phyloP scores from a whole-genome alignment of 2,888 invertebrate species.

The Xanthia icteritia region DNA sequence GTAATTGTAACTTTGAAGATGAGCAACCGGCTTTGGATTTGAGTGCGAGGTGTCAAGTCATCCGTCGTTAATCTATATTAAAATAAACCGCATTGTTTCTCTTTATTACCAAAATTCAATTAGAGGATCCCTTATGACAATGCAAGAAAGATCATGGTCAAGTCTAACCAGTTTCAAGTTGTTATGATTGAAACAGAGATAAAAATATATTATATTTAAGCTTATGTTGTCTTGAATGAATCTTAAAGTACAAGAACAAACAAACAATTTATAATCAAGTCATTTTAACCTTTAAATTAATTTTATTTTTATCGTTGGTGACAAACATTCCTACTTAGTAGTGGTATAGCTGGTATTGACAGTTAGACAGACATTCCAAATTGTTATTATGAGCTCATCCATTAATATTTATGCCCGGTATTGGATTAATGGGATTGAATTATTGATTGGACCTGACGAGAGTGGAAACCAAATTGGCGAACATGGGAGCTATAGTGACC shows the following conservation, averaged over 20 bases:
- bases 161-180: conserved; percentile 48
- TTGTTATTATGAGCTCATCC: conserved; percentile 55
- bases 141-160: conserved; percentile 59
- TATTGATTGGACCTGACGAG: conserved; percentile 49
- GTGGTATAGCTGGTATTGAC: conserved; percentile 26
- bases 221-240: conserved; percentile 22
- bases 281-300: not conserved
- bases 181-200: conserved; percentile 48
- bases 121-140: conserved; percentile 71
- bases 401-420: conserved; percentile 53
- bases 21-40: conserved; percentile 70
- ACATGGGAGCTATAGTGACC: not conserved
- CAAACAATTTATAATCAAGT: not conserved
- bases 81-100: conserved; percentile 89
- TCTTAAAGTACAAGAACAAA: conserved; percentile 4
- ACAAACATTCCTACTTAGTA: conserved; percentile 11
- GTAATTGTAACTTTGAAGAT: conserved; percentile 62
- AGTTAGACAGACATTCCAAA: conserved; percentile 49
- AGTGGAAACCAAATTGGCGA: conserved; percentile 40
- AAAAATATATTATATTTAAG: conserved; percentile 30
- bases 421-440: conserved; percentile 51
- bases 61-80: conserved; percentile 89
- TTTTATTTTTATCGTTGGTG: not conserved
- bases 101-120: conserved; percentile 84
- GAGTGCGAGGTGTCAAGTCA: conserved; percentile 87